Percentiles rank a stretch among this genome's conserved stretches.
phyloP scores from a whole-genome alignment of 2,888 invertebrate genomes.

The Drosophila dives region DNA sequence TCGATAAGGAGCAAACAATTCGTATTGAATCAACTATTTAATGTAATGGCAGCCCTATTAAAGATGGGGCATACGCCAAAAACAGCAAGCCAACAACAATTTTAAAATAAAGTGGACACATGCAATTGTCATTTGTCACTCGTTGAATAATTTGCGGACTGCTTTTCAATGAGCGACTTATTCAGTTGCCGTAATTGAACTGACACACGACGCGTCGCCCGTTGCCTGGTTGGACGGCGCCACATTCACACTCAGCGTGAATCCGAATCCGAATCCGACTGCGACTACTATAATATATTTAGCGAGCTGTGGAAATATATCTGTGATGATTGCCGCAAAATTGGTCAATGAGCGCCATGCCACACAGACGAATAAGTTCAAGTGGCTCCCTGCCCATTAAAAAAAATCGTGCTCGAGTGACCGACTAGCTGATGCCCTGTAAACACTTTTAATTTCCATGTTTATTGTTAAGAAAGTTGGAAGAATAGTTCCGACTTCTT shows the following conservation, averaged over 20 bases:
- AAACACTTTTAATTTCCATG: background rate
- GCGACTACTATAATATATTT: conserved; percentile 23
- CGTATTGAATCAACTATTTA: conserved; percentile 36
- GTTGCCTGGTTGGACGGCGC: conserved; percentile 27
- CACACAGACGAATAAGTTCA: background rate
- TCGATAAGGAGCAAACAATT: conserved; percentile 37
- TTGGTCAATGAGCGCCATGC: conserved; percentile 14
- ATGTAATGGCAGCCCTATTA: conserved; percentile 17
- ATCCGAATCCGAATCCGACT: conserved; percentile 8
- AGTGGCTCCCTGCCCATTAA: background rate
- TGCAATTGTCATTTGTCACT: conserved; percentile 24
- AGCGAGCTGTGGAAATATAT: conserved; percentile 44
- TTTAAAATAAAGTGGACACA: conserved; percentile 47
- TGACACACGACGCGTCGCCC: conserved; percentile 59
- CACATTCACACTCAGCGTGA: conserved; percentile 3
- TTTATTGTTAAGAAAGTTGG: background rate
- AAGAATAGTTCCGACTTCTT: background rate
- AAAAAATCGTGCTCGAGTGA: background rate
- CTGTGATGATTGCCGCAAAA: conserved; percentile 9
- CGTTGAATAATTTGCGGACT: conserved; percentile 52
- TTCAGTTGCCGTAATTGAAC: conserved; percentile 66
- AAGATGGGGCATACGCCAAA: conserved; percentile 5
- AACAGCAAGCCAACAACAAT: conserved; percentile 31
- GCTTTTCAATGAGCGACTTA: conserved; percentile 53
- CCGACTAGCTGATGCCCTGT: background rate